These are phyloP conservation scores for Sapayoa aenigma DNA, from an alignment of 2,113 vertebrate species.

Conservation along the genomic window DNA sequence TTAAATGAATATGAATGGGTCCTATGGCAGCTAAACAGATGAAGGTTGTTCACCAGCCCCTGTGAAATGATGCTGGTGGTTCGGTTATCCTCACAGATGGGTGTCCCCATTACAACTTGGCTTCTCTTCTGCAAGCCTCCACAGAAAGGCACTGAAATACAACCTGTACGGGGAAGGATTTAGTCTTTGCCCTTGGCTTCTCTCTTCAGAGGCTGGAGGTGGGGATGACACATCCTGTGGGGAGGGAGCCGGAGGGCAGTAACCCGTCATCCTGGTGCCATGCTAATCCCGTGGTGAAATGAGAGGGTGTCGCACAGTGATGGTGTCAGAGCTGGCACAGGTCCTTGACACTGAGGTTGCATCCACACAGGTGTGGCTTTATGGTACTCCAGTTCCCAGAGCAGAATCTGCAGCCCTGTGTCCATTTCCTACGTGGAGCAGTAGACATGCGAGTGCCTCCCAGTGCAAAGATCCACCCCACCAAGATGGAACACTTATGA, in stretches of 20 bases:
- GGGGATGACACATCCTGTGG: neutral
- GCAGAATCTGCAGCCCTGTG: neutral
- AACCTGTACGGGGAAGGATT: neutral
- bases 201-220: neutral
- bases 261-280: neutral
- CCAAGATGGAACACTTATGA: accelerated
- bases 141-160: neutral
- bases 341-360: neutral
- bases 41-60: neutral
- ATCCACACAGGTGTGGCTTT: neutral
- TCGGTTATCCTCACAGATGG: neutral
- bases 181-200: neutral
- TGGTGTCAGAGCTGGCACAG: neutral
- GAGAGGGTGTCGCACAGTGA: neutral
- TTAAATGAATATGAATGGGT: constrained; percentile 13
- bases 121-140: neutral
- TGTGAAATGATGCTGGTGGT: neutral
- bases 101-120: neutral
- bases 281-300: neutral
- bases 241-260: neutral
- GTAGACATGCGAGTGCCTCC: accelerated
- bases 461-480: neutral
- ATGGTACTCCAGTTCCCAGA: accelerated
- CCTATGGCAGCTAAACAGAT: neutral
- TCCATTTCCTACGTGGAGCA: accelerated